Conservation (phyloP, 2,888 invertebrate species). For the Macrophya alboannulata region DNA sequence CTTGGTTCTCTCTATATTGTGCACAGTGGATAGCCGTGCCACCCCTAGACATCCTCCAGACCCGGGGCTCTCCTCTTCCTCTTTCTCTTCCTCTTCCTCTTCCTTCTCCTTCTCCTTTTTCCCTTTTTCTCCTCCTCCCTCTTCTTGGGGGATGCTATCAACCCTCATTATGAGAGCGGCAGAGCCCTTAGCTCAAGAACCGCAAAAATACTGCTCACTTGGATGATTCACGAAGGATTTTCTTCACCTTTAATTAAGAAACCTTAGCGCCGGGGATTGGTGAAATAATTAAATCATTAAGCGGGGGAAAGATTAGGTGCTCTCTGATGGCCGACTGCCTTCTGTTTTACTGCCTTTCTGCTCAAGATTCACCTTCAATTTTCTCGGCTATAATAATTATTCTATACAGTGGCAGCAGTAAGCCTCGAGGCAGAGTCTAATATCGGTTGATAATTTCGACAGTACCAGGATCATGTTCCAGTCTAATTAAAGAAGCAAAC, state of each 20-base stretch:
- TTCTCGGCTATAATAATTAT: not conserved
- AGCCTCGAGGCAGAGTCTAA: not conserved
- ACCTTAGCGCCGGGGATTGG: slow-evolving; percentile 41
- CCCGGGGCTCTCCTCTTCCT: not conserved
- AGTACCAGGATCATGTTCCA: not conserved
- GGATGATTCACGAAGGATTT: slow-evolving; percentile 57
- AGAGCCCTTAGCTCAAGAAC: slow-evolving; percentile 56
- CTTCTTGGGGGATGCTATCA: slow-evolving; percentile 59
- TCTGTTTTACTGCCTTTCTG: slow-evolving; percentile 7
- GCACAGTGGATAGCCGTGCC: slow-evolving; percentile 9
- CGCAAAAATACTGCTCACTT: slow-evolving; percentile 57
- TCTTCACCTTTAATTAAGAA: slow-evolving; percentile 58
- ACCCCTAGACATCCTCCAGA: slow-evolving; percentile 31
- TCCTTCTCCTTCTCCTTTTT: slow-evolving; percentile 46
- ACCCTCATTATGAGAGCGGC: slow-evolving; percentile 55
- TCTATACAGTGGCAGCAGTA: not conserved
- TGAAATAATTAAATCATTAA: slow-evolving; percentile 55
- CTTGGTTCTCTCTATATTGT: slow-evolving; percentile 24
- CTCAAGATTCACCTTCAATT: slow-evolving; percentile 6
- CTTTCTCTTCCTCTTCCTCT: not conserved
- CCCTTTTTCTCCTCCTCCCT: slow-evolving; percentile 35
- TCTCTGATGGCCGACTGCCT: slow-evolving; percentile 30
- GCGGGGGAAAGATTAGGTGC: slow-evolving; percentile 46
- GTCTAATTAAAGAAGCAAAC: not conserved
- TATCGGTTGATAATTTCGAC: not conserved